Conservation (phyloP, 2,113 vertebrate species). For the Panurus biarmicus region DNA sequence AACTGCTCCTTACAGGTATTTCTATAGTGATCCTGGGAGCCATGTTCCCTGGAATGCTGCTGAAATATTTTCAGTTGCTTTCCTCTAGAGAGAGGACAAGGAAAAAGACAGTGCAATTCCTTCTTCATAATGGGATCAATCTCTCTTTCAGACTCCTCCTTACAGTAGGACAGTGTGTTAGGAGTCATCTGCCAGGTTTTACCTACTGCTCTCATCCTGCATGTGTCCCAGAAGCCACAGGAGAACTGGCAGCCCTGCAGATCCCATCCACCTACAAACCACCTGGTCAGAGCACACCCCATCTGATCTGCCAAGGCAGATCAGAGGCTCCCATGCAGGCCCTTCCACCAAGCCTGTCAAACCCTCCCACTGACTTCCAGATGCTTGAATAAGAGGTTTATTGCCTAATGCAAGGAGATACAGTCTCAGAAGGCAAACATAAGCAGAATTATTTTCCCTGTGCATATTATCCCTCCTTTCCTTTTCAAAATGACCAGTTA, state of each 20-base stretch:
- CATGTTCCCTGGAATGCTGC: neutral
- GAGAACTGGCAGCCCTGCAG: neutral
- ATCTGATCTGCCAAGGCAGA: neutral
- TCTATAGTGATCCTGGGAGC: neutral
- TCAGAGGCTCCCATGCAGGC: neutral
- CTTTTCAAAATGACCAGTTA: neutral
- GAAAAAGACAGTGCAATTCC: neutral
- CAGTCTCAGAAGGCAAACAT: neutral
- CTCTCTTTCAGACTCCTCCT: neutral
- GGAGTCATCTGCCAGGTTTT: neutral
- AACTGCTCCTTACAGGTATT: neutral
- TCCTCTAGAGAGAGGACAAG: neutral
- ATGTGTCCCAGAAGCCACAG: neutral
- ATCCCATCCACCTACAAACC: neutral
- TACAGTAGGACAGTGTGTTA: neutral
- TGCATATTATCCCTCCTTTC: neutral
- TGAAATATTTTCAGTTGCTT: neutral
- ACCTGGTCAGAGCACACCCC: accelerated
- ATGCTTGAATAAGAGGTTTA: neutral
- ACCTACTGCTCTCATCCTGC: neutral
- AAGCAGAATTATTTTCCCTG: neutral
- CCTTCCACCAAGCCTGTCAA: neutral
- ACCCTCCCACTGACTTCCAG: neutral
- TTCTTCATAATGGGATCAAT: neutral
- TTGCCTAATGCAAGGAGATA: neutral